Conservation (phyloP, 2,113 vertebrate species). For the Dascyllus trimaculatus region DNA sequence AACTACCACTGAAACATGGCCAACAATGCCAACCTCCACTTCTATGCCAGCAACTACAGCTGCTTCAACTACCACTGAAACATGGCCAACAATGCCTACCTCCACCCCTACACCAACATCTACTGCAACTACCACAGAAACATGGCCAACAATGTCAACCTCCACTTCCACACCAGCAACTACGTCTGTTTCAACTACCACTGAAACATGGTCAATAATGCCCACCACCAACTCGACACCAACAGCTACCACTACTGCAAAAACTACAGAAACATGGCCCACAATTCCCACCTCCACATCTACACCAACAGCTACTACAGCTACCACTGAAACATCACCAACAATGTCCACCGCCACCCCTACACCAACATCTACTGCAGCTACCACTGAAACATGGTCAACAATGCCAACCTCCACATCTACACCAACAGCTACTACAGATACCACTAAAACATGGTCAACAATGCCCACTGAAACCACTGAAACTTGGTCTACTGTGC, state of each 20-base stretch:
- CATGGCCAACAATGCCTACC: neutral
- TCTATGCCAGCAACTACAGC: neutral
- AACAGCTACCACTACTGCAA: too few relatives aligned
- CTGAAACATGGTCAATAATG: neutral
- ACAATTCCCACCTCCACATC: neutral
- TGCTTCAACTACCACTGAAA: neutral
- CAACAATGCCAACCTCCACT: neutral
- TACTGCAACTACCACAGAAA: neutral
- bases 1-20: neutral
- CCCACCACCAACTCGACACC: neutral
- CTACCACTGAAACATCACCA: neutral
- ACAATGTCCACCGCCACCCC: neutral
- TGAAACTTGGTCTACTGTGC: neutral
- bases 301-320: neutral
- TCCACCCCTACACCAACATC: neutral
- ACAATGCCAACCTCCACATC: neutral
- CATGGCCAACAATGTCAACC: too few relatives aligned
- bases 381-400: slow-evolving; percentile 5
- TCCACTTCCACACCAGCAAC: neutral
- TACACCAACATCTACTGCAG: neutral
- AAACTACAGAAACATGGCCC: neutral
- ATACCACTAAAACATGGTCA: neutral
- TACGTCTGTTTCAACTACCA: neutral
- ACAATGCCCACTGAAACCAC: neutral
- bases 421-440: neutral